These are phyloP conservation scores for Echiichthys vipera DNA, from an alignment of 2,797 vertebrate species.

Conservation along the genomic window DNA sequence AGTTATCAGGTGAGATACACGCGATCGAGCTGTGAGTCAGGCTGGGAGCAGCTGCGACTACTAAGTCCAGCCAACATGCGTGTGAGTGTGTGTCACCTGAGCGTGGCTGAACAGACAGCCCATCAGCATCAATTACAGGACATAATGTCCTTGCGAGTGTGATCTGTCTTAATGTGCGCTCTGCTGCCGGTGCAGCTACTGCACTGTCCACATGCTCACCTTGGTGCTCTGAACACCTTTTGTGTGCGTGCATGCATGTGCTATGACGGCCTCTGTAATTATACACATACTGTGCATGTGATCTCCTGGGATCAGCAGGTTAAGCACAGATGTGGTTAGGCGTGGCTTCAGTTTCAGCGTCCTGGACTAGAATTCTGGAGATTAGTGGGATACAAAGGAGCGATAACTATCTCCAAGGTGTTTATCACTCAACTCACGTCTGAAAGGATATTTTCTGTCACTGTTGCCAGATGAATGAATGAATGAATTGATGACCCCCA, in stretches of 20 bases:
- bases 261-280: conserved; percentile 3
- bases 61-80: conserved; percentile 31
- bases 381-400: conserved; percentile 18
- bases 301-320: conserved; percentile 23
- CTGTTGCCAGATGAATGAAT: background rate
- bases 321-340: conserved; percentile 1
- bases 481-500: background rate
- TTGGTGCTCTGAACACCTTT: conserved; percentile 18
- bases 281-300: background rate
- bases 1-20: conserved; percentile 47
- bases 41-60: conserved; percentile 48
- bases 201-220: conserved; percentile 35
- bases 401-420: conserved; percentile 1
- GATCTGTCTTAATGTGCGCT: conserved; percentile 32
- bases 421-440: background rate
- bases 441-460: conserved; percentile 5
- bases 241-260: background rate
- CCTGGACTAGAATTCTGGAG: background rate
- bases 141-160: conserved; percentile 57
- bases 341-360: conserved; percentile 4
- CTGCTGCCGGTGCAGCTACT: conserved; percentile 2
- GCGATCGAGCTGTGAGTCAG: conserved; percentile 45
- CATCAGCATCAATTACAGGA: conserved; percentile 58
- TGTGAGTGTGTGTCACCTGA: conserved; percentile 47
- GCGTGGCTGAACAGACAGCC: conserved; percentile 30